Evolutionary conservation across 2,113 vertebrate species (phyloP), one percentile per base, ranked within the genome.

Genomic region (Puffinus mauretanicus): DNA sequence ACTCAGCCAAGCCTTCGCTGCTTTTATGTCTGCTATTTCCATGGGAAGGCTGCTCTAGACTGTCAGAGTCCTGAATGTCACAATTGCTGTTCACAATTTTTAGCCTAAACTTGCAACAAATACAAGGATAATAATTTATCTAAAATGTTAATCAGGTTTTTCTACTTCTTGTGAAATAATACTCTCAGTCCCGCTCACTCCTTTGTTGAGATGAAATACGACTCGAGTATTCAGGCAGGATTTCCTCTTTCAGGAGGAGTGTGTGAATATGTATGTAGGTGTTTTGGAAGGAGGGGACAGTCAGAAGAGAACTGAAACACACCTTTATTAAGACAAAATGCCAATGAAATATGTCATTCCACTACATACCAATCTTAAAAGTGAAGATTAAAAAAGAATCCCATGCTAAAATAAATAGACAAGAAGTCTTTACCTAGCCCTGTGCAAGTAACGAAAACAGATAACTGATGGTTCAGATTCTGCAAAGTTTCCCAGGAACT

Each of bases 81-180:
- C 6, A 87, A 38, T 0, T 42, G 7, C 3, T 44, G 20, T 3
- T n/a, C 72, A 71, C 3, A 77, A 6, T 60, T 90, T 82, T 86
- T 79, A 67, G 18, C 29, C 17, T 46, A 67, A 84, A 78, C 29
- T 72, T 84, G 38, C n/a, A 96, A 87, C 14, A 79, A 67, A 79
- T 34, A 65, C 19, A 69, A 75, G 20, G 17, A 72, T 42, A 82
- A 76, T 42, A 32, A 62, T 32, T 55, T n/a, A 22, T 75, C 49
- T 67, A 55, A 71, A 93, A 75, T 36, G 4, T 60, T 84, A 64
- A 75, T 60, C 24, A 51, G 30, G 14, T 67, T 86, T 90, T 96
- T 88, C 57, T 85, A 94, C 42, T 26, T 87, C 26, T 89, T 91
- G 44, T 89, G 89, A 94, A 92, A 83, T 77, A 86, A 60, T 89